Percentiles rank a stretch among this genome's conserved stretches.
Evolutionary conservation across 2,797 vertebrate species (phyloP).

Genomic region (Melanotaenia maccullochi): DNA sequence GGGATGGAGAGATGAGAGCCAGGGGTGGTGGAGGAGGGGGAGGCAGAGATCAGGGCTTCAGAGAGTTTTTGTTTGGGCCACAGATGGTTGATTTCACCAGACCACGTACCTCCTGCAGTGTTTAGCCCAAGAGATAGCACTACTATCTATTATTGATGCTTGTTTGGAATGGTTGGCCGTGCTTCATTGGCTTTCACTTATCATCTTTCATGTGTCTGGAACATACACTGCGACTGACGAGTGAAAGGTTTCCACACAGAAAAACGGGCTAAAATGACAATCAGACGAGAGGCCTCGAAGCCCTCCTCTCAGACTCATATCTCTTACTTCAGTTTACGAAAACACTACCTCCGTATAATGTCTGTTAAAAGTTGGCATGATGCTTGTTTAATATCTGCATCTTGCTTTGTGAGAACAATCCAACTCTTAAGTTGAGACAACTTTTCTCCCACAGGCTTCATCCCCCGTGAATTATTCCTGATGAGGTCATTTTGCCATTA

Average conservation of each 20-base stretch:
- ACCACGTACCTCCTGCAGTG: conserved; percentile 66
- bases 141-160: conserved; percentile 79
- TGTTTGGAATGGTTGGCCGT: conserved; percentile 62
- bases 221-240: conserved; percentile 16
- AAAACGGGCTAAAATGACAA: conserved; percentile 1
- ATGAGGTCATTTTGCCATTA: neutral
- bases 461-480: neutral
- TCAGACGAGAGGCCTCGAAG: neutral
- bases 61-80: conserved; percentile 71
- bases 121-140: conserved; percentile 59
- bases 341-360: neutral
- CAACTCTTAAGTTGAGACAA: neutral
- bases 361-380: neutral
- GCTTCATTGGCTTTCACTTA: conserved; percentile 58
- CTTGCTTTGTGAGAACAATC: neutral
- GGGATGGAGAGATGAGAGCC: conserved; percentile 36
- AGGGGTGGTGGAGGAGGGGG: conserved; percentile 22
- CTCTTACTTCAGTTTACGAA: neutral
- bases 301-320: neutral
- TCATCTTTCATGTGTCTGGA: conserved; percentile 60
- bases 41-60: conserved; percentile 67
- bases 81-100: conserved; percentile 70
- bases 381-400: neutral
- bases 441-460: neutral
- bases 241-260: conserved; percentile 22